Base-by-base conservation (phyloP, 2,888 invertebrate species). In the Epinotia demarniana region DNA sequence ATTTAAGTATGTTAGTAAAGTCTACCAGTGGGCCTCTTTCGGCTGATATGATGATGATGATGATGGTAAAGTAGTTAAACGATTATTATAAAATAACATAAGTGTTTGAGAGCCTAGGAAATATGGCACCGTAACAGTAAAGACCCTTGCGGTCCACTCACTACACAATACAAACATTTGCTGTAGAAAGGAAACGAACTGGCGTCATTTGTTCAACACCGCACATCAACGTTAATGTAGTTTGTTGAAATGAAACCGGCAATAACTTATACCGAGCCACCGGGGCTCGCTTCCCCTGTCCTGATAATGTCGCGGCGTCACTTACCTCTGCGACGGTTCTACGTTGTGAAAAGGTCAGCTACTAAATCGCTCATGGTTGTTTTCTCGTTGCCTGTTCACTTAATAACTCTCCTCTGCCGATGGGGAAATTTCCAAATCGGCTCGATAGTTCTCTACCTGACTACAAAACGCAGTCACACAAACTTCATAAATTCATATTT, bases 401-500 rank as follows among this genome's bases (percentile, higher is more conserved):
- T 33, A 13, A 61, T 60, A 33, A 60, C 70, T 70, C 39, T 58
- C 13, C 67, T 6, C 33, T 16, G 18, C 13, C 53, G 61, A n/a
- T 33, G 55, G 57, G 68, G 67, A 60, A 73, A 61, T 73, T 67
- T 67, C 55, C 66, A 75, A 66, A 71, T 75, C 55, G 66, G 70
- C 18, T 61, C 71, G 60, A 71, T 67, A 66, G 71, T 57, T 64
- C 63, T 69, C 74, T 71, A 61, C 53, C 66, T 60, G 60, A 43
- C 73, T 55, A 61, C 68, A 66, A 49, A 57, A 39, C 19, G 39
- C 55, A 27, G 53, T 66, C 71, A 75, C 61, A 75, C 71, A 72
- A 75, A 75, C 75, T 75, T 67, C 75, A 62, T 75, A 75, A 75
- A 75, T 75, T 75, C 75, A 75, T 75, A 72, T 75, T 75, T 75